Base-by-base conservation (phyloP, 2,888 invertebrate genomes). In the Oxystoma pomonae region DNA sequence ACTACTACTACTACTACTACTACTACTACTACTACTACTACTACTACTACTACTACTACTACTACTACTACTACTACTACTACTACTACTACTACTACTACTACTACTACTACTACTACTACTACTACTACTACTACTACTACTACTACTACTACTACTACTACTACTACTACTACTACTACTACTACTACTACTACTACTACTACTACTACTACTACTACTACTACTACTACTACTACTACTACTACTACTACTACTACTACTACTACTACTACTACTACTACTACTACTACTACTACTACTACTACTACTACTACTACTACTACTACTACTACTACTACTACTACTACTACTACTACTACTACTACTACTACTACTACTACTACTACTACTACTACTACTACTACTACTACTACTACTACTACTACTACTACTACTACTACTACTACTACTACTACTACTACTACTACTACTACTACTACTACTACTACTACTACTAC, bases 1-100 rank as follows among this genome's bases (percentile, higher is more conserved):
- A 57, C 57, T 57, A 57, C 57, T 57, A 57, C 57, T 57, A 57
- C 57, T 57, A 57, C 57, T 57, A 57, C 57, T 57, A 57, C 57
- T 57, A 57, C 57, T 57, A 57, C 57, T 57, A 57, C 57, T 57
- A 57, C 57, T 57, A 57, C 57, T 57, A 57, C 57, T 57, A 57
- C 57, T 57, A 57, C 57, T 57, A 57, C 57, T 57, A 57, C 57
- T 57, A 57, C 57, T 57, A 57, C 57, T 57, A 57, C 57, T 57
- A 57, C 57, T 57, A 57, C 57, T 57, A 57, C 57, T 57, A 57
- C 57, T 57, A 57, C 57, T 57, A 57, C 57, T 57, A 57, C 57
- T 57, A 57, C 57, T 57, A 57, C 57, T 57, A 57, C 57, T 57
- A 57, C 57, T 57, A 57, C 57, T 57, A 21, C 57, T 57, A 57